These are phyloP conservation scores for Parthenolecanium corni DNA, from an alignment of 2,888 invertebrate genomes.

Conservation along the genomic window DNA sequence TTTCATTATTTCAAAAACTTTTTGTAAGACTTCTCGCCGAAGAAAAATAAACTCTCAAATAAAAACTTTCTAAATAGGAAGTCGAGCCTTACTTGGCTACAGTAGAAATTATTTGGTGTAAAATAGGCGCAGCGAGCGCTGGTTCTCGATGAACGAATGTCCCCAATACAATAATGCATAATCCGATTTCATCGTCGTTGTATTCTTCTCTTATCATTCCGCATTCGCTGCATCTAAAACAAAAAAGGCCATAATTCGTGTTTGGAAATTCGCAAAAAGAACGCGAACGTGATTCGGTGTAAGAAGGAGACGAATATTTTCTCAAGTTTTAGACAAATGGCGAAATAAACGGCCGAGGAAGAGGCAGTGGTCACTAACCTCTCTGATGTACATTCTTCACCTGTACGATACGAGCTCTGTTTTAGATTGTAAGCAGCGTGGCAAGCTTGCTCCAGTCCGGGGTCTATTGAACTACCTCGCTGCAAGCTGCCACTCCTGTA, in stretches of 20 bases:
- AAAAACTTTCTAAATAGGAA: background rate
- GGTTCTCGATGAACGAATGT: conserved; percentile 96
- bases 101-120: conserved; percentile 67
- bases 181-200: conserved; percentile 90
- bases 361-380: conserved; percentile 36
- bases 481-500: conserved; percentile 16
- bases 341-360: too few relatives aligned
- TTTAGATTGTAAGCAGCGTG: conserved; percentile 46
- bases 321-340: too few relatives aligned
- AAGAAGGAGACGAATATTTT: too few relatives aligned
- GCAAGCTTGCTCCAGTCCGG: conserved; percentile 41
- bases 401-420: conserved; percentile 53
- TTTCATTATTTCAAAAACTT: too few relatives aligned
- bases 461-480: conserved; percentile 36
- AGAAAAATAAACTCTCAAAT: too few relatives aligned
- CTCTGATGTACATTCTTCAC: conserved; percentile 59
- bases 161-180: conserved; percentile 83
- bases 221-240: conserved; percentile 67
- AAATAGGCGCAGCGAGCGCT: conserved; percentile 78
- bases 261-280: too few relatives aligned
- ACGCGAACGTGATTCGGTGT: too few relatives aligned
- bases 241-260: background rate
- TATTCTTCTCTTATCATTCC: conserved; percentile 80
- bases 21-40: too few relatives aligned
- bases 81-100: conserved; percentile 29